phyloP scores from a whole-genome alignment of 2,888 invertebrate genomes.

The Drosophila kuntzei region DNA sequence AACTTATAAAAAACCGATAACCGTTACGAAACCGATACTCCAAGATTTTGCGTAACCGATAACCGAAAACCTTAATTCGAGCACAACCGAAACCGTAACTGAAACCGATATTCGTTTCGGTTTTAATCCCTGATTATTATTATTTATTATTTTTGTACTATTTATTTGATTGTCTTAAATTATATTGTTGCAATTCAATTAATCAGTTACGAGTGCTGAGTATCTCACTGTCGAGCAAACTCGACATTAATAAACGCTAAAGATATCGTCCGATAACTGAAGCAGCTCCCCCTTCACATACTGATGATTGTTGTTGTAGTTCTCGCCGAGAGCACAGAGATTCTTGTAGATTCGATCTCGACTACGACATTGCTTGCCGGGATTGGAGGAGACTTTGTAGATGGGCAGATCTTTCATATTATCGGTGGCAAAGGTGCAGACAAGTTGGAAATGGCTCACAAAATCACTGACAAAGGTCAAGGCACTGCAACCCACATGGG shows the following conservation, averaged over 20 bases:
- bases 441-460: slow-evolving; percentile 19
- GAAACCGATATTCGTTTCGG: no score
- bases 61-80: no score
- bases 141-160: background rate
- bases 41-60: no score
- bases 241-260: background rate
- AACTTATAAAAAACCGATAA: no score
- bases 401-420: slow-evolving; percentile 32
- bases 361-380: slow-evolving; percentile 30
- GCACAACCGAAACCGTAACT: no score
- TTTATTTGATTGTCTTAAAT: background rate
- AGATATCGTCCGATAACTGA: background rate
- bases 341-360: slow-evolving; percentile 30
- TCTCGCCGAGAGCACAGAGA: slow-evolving; percentile 50
- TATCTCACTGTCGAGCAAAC: background rate
- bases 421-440: slow-evolving; percentile 55
- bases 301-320: slow-evolving; percentile 22
- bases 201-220: background rate
- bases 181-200: background rate
- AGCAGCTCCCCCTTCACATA: slow-evolving; percentile 35
- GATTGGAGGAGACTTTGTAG: slow-evolving; percentile 21
- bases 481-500: slow-evolving; percentile 57
- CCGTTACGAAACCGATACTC: no score
- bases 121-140: no score
- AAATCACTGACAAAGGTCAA: background rate